Conservation (phyloP, 2,797 vertebrate species). For the Melopsittacus undulatus region DNA sequence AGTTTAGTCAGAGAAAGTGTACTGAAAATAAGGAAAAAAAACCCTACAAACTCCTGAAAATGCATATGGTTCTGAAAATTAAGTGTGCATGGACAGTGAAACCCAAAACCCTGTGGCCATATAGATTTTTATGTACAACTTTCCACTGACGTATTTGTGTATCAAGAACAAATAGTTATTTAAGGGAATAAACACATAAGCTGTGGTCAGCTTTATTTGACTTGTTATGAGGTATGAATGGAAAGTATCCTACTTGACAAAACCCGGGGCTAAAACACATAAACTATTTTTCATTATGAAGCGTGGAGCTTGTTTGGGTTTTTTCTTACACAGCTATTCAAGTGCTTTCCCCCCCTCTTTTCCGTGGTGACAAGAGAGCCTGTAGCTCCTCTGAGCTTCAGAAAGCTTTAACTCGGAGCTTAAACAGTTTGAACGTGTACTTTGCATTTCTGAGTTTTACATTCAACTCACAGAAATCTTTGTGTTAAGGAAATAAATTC, state of each 20-base stretch:
- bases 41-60: not conserved
- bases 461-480: not conserved
- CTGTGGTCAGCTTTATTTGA: not conserved
- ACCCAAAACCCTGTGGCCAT: rapidly evolving
- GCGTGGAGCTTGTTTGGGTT: not conserved
- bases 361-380: not conserved
- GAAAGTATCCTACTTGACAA: not conserved
- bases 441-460: not conserved
- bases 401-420: not conserved
- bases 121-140: not conserved
- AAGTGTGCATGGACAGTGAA: not conserved
- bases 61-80: not conserved
- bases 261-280: not conserved
- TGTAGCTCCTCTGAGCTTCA: not conserved
- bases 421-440: not conserved
- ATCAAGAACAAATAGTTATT: not conserved
- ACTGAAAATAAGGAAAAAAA: not conserved
- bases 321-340: not conserved
- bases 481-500: not conserved
- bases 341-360: not conserved
- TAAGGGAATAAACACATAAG: not conserved
- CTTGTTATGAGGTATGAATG: rapidly evolving
- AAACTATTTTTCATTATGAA: not conserved
- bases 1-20: not conserved
- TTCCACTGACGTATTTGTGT: not conserved